Base-by-base conservation (phyloP, 2,888 invertebrate genomes). In the Tyria jacobaeae region DNA sequence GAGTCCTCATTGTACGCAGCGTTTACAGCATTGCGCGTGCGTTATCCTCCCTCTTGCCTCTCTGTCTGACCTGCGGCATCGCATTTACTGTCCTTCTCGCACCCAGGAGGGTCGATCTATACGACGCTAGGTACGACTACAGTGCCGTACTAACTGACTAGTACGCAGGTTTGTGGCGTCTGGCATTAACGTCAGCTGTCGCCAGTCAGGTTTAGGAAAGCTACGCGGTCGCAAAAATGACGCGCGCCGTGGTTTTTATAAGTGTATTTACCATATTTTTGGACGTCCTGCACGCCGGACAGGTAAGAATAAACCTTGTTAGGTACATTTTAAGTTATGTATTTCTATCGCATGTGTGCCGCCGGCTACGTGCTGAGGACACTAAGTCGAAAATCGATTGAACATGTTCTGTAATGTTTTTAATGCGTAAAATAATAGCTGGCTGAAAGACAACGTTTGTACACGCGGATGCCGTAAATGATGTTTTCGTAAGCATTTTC, bases 191-290 rank as follows among this genome's bases (percentile, higher is more conserved):
- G 92, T 90, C 85, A 86, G 81, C 79, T 76, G 70, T 81, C 74
- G 81, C 81, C 85, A 86, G 85, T 86, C 86, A 83, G 82, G 81
- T 78, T 70, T 71, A 82, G 82, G 79, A 84, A 84, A 87, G 88
- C 86, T 84, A 75, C 89, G 92, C 92, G 92, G 89, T 89, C 91
- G 93, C 94, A 87, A 94, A 89, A 88, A 95, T 95, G 95, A 91
- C 95, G 95, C 95, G 94, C 88, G 94, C 94, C 91, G 94, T 94
- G 90, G 92, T 94, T 89, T 92, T 94, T 91, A 89, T 95, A 87
- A 93, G 94, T 94, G 95, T 94, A 88, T 94, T 94, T 90, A 91
- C 93, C 89, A 91, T 95, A 90, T 89, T 94, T 89, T 91, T 94
- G 92, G 95, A 94, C 89, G 94, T 93, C 88, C 92, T 94, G 80